These are phyloP conservation scores for Alloscopus bannaensis DNA, from an alignment of 2,888 invertebrate species.

Conservation along the genomic window DNA sequence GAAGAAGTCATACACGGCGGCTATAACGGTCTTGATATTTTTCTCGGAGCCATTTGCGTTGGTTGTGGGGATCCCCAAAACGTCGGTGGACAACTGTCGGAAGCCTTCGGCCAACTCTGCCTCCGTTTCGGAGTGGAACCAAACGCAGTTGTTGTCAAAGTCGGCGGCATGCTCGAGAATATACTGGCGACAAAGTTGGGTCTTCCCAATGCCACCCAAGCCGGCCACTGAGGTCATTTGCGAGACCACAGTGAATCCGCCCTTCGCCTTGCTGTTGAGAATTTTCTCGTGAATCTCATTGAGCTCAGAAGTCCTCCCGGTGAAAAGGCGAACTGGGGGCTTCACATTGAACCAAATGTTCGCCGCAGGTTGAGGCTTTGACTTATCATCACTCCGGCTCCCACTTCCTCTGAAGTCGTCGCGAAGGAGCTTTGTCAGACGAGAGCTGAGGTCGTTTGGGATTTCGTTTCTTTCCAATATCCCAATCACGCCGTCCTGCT, in stretches of 20 bases:
- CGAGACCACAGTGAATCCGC: not conserved
- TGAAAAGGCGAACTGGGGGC: not conserved
- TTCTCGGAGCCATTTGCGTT: not conserved
- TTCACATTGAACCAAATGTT: not conserved
- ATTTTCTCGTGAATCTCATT: not conserved
- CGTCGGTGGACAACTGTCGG: not conserved
- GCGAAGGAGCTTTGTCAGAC: not conserved
- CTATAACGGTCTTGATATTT: not conserved
- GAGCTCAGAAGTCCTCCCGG: not conserved
- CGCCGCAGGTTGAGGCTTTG: not conserved
- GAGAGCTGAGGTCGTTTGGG: not conserved
- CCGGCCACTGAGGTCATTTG: conserved; percentile 2
- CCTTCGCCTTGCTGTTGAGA: not conserved
- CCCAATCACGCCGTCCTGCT: not conserved
- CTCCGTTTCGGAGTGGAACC: conserved; percentile 8
- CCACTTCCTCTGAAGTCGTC: not conserved
- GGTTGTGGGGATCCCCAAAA: not conserved
- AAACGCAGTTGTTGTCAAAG: conserved; percentile 10
- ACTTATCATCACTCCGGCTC: not conserved
- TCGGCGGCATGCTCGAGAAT: not conserved
- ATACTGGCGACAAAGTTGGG: not conserved
- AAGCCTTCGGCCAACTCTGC: not conserved
- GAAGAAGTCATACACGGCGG: conserved; percentile 1
- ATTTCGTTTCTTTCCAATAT: not conserved
- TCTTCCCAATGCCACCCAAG: conserved; percentile 22